phyloP scores from a whole-genome alignment of 2,113 vertebrate genomes.

The Kobus ellipsiprymnus region DNA sequence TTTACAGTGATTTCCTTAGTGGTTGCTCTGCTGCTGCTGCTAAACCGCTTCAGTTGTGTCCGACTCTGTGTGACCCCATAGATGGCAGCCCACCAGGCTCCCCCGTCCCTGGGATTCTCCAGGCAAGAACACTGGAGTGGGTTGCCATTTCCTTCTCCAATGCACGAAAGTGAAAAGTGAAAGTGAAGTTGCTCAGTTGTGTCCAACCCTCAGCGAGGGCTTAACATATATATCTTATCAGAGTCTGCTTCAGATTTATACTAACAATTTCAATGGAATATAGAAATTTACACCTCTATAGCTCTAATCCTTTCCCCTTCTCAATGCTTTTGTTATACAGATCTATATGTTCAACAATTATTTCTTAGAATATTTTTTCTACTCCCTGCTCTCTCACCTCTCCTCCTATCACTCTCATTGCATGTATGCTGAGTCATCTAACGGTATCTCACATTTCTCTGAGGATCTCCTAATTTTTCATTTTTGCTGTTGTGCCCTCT shows the following conservation, averaged over 20 bases:
- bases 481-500: not conserved
- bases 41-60: no score
- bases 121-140: no score
- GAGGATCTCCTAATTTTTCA: not conserved
- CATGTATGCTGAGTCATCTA: not conserved
- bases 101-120: no score
- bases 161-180: no score
- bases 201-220: not conserved
- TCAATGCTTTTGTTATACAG: not conserved
- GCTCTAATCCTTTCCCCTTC: not conserved
- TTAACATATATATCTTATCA: not conserved
- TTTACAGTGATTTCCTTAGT: not conserved
- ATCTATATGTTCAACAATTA: not conserved
- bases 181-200: no score
- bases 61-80: fast-evolving
- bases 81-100: no score
- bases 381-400: not conserved
- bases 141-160: no score
- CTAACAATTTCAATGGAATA: not conserved
- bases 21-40: not conserved
- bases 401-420: not conserved
- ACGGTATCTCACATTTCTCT: not conserved
- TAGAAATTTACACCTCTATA: not conserved
- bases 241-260: not conserved
- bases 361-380: not conserved